Base-by-base conservation (phyloP, 2,888 invertebrate species). In the Seira ritae region DNA sequence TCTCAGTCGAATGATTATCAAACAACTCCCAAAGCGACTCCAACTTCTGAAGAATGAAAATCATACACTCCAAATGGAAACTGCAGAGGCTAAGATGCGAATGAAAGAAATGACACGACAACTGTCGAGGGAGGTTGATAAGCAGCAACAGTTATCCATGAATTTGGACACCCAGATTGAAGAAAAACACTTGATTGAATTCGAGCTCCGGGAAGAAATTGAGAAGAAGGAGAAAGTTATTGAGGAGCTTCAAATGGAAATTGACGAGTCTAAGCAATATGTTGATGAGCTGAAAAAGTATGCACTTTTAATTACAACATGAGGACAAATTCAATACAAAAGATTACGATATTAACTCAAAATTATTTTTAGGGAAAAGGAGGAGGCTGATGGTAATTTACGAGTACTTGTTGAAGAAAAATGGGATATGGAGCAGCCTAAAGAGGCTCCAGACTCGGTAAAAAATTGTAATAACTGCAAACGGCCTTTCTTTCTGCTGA, bases 21-120 rank as follows among this genome's bases (percentile, higher is more conserved):
- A 89, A 62, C 89, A 89, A 67, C 85, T 90, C 12, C 89, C 90
- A 1, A 89, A 89, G 75, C 81, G 89, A 17, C 69, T 89, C 12
- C 89, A 89, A 62, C 86, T 88, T 1, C 81, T 90, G 4, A 88
- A 88, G 70, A 84, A 86, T 71, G 89, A 89, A 70, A 90, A 90
- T 60, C 86, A 87, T 8, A 87, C 87, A 8, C 69, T 90, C 79
- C 88, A 88, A 79, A 83, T 88, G 67, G 81, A 88, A 50, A 84
- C 86, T 3, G 68, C 50, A 6, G 86, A 87, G 62, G 72, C 84
- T 19, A 86, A 88, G n/a, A 80, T 78, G 55, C 42, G 84, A 62
- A 79, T 86, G 84, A 78, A 80, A 19, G 82, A 84, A 71, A 75
- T 76, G 71, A 80, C 84, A 66, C 42, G 83, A 37, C 68, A 77